These are phyloP conservation scores for Nibea albiflora DNA, from an alignment of 2,113 vertebrate genomes.

Conservation along the genomic window DNA sequence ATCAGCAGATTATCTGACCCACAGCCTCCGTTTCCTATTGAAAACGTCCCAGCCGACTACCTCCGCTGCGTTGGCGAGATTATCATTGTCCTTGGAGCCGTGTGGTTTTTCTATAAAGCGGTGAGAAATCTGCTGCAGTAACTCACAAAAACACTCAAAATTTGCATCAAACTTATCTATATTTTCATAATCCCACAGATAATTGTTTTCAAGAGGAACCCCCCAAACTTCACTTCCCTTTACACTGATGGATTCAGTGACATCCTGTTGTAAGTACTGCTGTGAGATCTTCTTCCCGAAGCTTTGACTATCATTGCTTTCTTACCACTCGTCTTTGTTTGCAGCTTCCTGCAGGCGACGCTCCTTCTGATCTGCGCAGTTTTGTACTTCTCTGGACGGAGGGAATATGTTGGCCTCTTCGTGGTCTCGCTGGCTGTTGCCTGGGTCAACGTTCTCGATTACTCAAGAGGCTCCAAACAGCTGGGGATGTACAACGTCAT, in stretches of 20 bases:
- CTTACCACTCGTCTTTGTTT: not conserved
- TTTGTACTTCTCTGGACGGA: conserved; percentile 73
- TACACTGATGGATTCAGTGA: conserved; percentile 88
- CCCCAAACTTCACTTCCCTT: conserved; percentile 82
- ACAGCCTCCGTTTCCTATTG: conserved; percentile 85
- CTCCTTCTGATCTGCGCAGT: conserved; percentile 81
- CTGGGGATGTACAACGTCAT: conserved; percentile 91
- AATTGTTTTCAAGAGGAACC: conserved; percentile 83
- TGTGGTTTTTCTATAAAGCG: conserved; percentile 89
- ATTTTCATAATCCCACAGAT: conserved; percentile 76
- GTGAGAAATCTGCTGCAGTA: conserved; percentile 76
- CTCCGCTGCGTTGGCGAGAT: conserved; percentile 85
- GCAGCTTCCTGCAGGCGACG: conserved; percentile 79
- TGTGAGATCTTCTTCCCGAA: not conserved
- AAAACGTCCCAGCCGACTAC: conserved; percentile 75
- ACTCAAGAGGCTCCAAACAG: conserved; percentile 87
- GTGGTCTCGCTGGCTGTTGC: conserved; percentile 88
- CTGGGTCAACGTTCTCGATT: conserved; percentile 90
- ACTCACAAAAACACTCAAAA: not conserved
- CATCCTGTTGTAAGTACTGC: conserved; percentile 86
- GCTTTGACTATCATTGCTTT: not conserved
- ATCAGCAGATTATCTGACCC: conserved; percentile 31
- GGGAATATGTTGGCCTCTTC: conserved; percentile 83
- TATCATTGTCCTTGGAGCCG: conserved; percentile 85
- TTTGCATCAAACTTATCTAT: not conserved